Percentiles rank a stretch among this genome's conserved stretches.
These are phyloP conservation scores for Mythimna ferrago DNA, from an alignment of 2,888 invertebrate species.

Conservation along the genomic window DNA sequence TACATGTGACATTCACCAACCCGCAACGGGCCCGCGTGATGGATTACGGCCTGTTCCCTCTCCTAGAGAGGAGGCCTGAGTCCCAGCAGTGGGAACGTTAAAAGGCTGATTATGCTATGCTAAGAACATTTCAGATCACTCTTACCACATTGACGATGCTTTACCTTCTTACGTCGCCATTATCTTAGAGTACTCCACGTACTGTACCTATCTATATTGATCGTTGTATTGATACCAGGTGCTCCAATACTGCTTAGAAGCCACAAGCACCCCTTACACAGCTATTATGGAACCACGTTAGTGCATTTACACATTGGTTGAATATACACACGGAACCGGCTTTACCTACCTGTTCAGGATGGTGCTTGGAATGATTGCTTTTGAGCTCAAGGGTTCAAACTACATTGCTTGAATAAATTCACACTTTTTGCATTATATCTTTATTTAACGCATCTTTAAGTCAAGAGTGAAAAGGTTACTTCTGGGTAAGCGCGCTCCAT, in stretches of 20 bases:
- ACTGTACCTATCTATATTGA: constrained; percentile 3
- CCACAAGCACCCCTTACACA: constrained; percentile 19
- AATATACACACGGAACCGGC: not conserved
- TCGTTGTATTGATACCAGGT: constrained; percentile 31
- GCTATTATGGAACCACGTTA: not conserved
- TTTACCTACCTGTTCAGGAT: not conserved
- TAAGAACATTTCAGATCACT: not conserved
- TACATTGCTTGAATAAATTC: too few species aligned
- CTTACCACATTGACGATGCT: not conserved
- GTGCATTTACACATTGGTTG: constrained; percentile 3
- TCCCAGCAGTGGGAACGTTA: too few species aligned
- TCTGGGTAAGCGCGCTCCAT: too few species aligned
- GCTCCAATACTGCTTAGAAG: constrained; percentile 28
- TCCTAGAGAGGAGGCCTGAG: too few species aligned
- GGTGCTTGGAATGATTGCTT: not conserved
- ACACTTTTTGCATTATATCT: too few species aligned
- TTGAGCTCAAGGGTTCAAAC: not conserved
- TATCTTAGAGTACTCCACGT: constrained; percentile 1
- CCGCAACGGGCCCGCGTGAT: too few species aligned
- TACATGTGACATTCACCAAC: too few species aligned
- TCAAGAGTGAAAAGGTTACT: too few species aligned
- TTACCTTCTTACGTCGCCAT: constrained; percentile 11
- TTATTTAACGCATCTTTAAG: too few species aligned
- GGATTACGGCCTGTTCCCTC: too few species aligned
- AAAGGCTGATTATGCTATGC: too few species aligned